phyloP scores from a whole-genome alignment of 2,797 vertebrate genomes.

The Pogonophryne albipinna region DNA sequence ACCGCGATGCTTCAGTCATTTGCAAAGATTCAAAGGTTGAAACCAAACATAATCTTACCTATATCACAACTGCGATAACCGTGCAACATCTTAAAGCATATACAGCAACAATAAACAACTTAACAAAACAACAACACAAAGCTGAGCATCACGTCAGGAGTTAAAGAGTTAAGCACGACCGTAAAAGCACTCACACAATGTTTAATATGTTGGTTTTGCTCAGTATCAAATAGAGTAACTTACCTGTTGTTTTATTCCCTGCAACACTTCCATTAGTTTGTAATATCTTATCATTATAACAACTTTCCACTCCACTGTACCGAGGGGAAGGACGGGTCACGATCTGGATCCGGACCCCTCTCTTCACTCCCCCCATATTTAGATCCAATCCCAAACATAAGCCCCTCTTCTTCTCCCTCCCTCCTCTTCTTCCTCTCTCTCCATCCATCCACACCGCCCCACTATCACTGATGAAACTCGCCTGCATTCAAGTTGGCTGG shows the following conservation, averaged over 20 bases:
- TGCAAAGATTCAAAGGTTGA: slow-evolving; percentile 3
- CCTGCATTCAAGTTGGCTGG: slow-evolving; percentile 88
- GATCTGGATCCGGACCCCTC: slow-evolving; percentile 87
- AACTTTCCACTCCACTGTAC: slow-evolving; percentile 74
- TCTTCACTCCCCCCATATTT: slow-evolving; percentile 51
- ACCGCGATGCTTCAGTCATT: slow-evolving; percentile 10
- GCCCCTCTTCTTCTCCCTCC: not conserved
- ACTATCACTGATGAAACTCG: slow-evolving; percentile 72
- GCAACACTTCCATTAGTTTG: slow-evolving; percentile 56
- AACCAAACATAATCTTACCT: not conserved
- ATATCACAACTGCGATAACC: not conserved
- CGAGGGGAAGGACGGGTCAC: slow-evolving; percentile 92
- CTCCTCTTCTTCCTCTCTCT: slow-evolving; percentile 5
- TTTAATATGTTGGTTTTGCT: slow-evolving; percentile 53
- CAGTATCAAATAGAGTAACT: slow-evolving; percentile 56
- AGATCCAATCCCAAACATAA: slow-evolving; percentile 65
- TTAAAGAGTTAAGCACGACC: slow-evolving; percentile 51
- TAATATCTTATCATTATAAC: not conserved
- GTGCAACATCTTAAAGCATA: no score
- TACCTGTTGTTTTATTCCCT: slow-evolving; percentile 56
- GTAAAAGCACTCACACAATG: slow-evolving; percentile 50
- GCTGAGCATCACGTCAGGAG: slow-evolving; percentile 29
- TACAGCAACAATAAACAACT: slow-evolving; percentile 17
- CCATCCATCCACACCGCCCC: slow-evolving; percentile 45
- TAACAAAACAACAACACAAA: slow-evolving; percentile 36